phyloP scores from a whole-genome alignment of 2,113 vertebrate genomes.

The Onychorhynchus coronatus region DNA sequence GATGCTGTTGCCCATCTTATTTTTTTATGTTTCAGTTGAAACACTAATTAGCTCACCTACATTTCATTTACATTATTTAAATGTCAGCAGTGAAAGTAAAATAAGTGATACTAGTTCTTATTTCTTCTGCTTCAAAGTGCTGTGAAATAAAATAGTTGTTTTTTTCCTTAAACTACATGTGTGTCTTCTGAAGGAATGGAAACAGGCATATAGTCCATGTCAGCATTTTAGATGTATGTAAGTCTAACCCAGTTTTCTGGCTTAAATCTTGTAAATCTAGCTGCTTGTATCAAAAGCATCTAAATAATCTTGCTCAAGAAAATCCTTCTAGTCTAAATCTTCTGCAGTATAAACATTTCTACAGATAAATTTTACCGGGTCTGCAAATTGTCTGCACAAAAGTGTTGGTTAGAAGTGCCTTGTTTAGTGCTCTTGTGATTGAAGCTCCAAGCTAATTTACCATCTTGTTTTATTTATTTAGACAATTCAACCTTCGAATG shows the following conservation, averaged over 20 bases:
- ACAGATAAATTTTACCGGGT: neutral
- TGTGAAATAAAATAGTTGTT: neutral
- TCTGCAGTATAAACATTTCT: neutral
- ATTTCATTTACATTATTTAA: neutral
- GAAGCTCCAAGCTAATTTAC: neutral
- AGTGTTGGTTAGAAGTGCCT: neutral
- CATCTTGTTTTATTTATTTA: slow-evolving; percentile 56
- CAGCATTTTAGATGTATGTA: neutral
- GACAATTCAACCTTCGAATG: slow-evolving; percentile 94
- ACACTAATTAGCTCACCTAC: neutral
- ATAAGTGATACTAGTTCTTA: neutral
- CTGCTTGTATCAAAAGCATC: neutral
- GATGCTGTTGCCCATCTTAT: neutral
- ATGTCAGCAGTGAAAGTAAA: neutral
- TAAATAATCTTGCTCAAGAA: neutral
- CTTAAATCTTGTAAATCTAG: neutral
- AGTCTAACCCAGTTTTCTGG: neutral
- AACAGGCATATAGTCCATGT: neutral
- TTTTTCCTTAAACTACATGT: neutral
- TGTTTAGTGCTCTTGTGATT: neutral
- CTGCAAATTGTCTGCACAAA: neutral
- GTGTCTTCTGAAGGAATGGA: neutral
- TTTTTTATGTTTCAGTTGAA: neutral
- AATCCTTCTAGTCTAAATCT: neutral
- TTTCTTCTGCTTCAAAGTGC: neutral